Evolutionary conservation across 1,140 invertebrate species (phyloP), one percentile per base, ranked within the genome.

Genomic region (Lordiphosa clarofinis): DNA sequence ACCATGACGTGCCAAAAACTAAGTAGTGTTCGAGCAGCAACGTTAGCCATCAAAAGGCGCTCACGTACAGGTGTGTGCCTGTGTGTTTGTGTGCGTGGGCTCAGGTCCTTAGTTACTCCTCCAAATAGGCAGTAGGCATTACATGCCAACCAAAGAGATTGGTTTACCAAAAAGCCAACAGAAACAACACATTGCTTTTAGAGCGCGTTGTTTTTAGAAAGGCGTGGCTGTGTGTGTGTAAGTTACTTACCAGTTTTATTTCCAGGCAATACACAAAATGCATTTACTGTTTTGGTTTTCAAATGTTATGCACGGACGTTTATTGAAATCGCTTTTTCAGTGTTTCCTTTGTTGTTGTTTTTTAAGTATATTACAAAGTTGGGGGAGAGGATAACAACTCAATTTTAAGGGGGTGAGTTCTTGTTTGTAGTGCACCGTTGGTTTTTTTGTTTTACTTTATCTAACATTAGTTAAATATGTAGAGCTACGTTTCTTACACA

Each of bases 301-400:
- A 52, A 82, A 81, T 82, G 63, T 82, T 82, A 81, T 82, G 76
- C 75, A 81, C 75, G 75, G 75, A 81, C 76, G 75, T 81, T 81
- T 81, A 81, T 81, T 81, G 76, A 82, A 82, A 82, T 76, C 58
- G 62, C 19, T 19, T 72, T 76, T 76, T 76, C 50, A 31, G 28
- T 31, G 28, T 52, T 57, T 74, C 59, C 43, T 47, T 58, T 50
- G 11, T 42, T 40, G 19, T 28, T 47, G 39, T 47, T 35, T 24
- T 37, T 42, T 82, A 82, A 84, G 59, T 82, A 82, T 82, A 76
- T 76, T 82, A 76, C 76, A 82, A 81, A 62, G 43, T 46, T 46
- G 42, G 6, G 1, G 11, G 8, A 56, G 61, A 53, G 70, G 56
- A 43, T 64, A 61, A 68, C 49, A 69, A 59, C 65, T 60, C 65